Percentiles rank a stretch among this genome's conserved stretches.
These are phyloP conservation scores for Bradypodion pumilum DNA, from an alignment of 2,797 vertebrate genomes.

Conservation along the genomic window DNA sequence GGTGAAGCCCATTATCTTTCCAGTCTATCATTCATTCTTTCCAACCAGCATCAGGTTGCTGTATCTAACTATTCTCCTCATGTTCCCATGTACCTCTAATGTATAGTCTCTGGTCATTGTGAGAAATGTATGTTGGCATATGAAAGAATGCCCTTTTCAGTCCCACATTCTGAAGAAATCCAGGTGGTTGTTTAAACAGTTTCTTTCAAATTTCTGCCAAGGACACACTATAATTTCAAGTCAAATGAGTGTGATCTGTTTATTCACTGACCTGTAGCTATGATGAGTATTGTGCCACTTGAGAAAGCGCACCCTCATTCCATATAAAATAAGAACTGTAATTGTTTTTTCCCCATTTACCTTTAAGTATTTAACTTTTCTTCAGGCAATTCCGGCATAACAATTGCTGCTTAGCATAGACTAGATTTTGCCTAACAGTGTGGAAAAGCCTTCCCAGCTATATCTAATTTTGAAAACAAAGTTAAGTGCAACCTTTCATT, in stretches of 20 bases:
- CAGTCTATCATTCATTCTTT: too few relatives aligned
- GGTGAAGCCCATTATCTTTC: neutral
- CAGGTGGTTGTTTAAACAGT: neutral
- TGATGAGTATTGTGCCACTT: constrained; percentile 30
- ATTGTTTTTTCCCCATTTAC: constrained; percentile 42
- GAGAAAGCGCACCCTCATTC: constrained; percentile 29
- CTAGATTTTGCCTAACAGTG: constrained; percentile 20
- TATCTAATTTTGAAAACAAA: constrained; percentile 4
- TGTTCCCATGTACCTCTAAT: neutral
- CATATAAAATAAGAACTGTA: constrained; percentile 42
- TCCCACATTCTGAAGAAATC: neutral
- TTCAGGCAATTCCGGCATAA: constrained; percentile 44
- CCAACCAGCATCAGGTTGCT: neutral
- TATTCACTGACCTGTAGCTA: neutral
- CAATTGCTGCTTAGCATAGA: constrained; percentile 36
- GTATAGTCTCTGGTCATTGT: neutral
- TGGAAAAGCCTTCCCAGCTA: constrained; percentile 15
- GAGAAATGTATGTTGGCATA: neutral
- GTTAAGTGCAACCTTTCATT: constrained; percentile 32
- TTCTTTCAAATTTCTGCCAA: neutral
- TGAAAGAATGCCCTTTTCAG: neutral
- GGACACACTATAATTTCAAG: neutral
- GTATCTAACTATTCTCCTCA: neutral
- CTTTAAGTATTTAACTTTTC: constrained; percentile 43
- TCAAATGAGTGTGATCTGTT: neutral